Evolutionary conservation across 2,797 vertebrate genomes (phyloP), one percentile per base, ranked within the genome.

Genomic region (Pygocentrus nattereri): DNA sequence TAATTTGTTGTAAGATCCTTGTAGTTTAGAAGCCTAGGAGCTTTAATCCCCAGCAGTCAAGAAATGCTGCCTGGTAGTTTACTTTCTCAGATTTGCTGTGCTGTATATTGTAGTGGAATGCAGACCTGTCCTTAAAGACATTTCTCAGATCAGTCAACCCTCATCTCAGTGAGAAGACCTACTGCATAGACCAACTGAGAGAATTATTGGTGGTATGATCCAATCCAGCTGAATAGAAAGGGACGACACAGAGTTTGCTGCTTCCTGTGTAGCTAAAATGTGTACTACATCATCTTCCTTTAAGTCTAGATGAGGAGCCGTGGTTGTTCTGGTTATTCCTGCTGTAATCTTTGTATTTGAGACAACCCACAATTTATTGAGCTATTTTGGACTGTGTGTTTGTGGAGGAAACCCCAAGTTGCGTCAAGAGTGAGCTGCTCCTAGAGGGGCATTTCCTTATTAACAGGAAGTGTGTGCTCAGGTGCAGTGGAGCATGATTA

Each of bases 391-490:
- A 59, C 11, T 72, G 1, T 47, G 61, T 64, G 64, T 84, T 62
- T 85, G 69, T 74, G 25, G 8, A 68, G 75, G 80, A 85, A 80
- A 85, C 77, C 4, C 59, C 44, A 1, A 11, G 82, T 90, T 88
- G 82, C 31, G 85, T 91, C 89, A 89, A 87, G 86, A 56, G 84
- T 85, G 84, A 68, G 74, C 89, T 73, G 88, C 91, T 94, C 88
- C 74, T 12, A 82, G 50, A 47, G 10, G 71, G 82, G 85, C 85
- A 89, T 90, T 93, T 93, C 92, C 92, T 91, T 80, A 86, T 91
- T 80, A 82, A 86, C 81, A 87, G 89, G 92, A 92, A 86, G 91
- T 59, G 52, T 67, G 87, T 89, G 81, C 67, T 83, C 80, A 61
- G 71, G 90, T 91, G 85, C 89, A 80, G 88, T 74, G 86, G 65